These are phyloP conservation scores for Geopemphigus sp. DNA, from an alignment of 1,140 invertebrate genomes.

Conservation along the genomic window DNA sequence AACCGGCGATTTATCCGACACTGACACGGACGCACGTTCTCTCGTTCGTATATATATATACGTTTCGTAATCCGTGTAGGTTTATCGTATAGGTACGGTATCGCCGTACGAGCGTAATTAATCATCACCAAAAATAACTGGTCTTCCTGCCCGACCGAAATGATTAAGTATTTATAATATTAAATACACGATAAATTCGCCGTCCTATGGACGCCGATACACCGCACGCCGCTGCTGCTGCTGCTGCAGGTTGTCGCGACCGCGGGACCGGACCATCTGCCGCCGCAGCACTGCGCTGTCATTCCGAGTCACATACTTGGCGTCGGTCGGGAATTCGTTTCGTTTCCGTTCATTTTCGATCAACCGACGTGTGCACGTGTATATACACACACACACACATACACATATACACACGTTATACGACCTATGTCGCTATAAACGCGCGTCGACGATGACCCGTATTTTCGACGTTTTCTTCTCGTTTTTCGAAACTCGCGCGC, in stretches of 20 bases:
- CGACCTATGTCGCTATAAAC: neutral
- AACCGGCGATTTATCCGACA: too few species aligned
- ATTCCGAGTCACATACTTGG: neutral
- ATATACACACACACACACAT: neutral
- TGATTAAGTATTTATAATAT: neutral
- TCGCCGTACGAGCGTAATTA: neutral
- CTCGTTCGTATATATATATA: too few species aligned
- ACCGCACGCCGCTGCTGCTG: neutral
- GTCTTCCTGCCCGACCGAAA: neutral
- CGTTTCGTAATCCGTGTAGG: too few species aligned
- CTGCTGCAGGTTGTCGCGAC: neutral
- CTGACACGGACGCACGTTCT: too few species aligned
- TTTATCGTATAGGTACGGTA: neutral
- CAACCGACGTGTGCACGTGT: neutral
- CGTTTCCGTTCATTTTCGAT: constrained; percentile 15
- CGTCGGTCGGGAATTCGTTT: constrained; percentile 18
- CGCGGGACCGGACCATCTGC: constrained; percentile 6
- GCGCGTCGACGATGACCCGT: neutral
- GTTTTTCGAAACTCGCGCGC: too few species aligned
- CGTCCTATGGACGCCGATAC: neutral
- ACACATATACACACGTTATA: neutral
- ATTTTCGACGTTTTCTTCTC: too few species aligned
- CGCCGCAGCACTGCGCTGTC: neutral
- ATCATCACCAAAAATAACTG: neutral
- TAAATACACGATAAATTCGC: neutral